phyloP scores from a whole-genome alignment of 2,888 invertebrate genomes.

The Pristionchus entomophagus region DNA sequence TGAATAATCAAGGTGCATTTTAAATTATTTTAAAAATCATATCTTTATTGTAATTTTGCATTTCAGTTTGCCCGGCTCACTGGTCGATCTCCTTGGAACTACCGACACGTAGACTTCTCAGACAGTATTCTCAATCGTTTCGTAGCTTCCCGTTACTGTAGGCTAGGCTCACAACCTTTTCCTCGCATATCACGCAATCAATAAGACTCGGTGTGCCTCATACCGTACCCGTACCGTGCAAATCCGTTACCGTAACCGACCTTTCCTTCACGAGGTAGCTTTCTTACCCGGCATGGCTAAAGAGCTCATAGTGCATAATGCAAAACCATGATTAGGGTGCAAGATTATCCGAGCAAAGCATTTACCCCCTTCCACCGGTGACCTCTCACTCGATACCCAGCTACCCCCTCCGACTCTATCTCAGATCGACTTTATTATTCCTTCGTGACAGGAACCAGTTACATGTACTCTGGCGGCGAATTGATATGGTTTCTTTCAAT shows the following conservation, averaged over 20 bases:
- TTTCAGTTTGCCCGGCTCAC: constrained; percentile 44
- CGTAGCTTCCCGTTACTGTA: neutral
- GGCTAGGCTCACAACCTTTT: neutral
- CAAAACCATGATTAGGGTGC: neutral
- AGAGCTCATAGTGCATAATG: neutral
- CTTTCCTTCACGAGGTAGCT: neutral
- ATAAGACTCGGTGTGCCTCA: neutral
- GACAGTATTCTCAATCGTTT: neutral
- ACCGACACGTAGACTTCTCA: constrained; percentile 22
- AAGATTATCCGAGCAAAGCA: neutral
- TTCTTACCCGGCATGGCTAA: neutral
- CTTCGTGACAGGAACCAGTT: no score
- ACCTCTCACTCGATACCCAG: neutral
- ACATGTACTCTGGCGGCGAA: no score
- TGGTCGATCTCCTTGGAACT: constrained; percentile 35
- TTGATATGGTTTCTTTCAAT: no score
- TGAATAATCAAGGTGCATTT: no score
- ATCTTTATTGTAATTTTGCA: no score
- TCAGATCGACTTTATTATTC: constrained; percentile 5
- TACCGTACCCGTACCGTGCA: neutral
- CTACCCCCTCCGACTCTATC: neutral
- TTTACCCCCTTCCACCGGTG: neutral
- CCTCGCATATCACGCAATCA: neutral
- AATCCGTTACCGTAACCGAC: neutral
- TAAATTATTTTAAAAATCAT: no score